Evolutionary conservation across 23 tunicate species (phyloP).

Genomic region (Halocynthia aurantium): DNA sequence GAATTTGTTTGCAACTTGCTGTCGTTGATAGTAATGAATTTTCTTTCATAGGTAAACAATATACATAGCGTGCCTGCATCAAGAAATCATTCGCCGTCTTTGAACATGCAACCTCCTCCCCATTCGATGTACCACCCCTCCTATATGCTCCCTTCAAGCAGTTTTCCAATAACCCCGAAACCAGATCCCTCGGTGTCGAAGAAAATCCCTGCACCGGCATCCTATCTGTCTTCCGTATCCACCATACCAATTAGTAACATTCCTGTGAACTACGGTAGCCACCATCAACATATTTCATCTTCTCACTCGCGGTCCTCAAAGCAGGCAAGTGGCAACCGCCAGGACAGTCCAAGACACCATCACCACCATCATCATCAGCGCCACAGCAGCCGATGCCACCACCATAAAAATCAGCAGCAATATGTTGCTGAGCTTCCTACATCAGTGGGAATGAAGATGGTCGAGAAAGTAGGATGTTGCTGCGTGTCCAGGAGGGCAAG

Average conservation of each 20-base stretch:
- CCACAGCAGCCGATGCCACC: slow-evolving; percentile 2
- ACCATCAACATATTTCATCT: not conserved
- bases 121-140: not conserved
- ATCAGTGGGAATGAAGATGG: not conserved
- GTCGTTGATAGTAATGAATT: no score
- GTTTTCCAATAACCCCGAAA: not conserved
- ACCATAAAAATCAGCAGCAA: not conserved
- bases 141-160: slow-evolving; percentile 16
- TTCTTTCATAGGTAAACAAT: not conserved
- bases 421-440: slow-evolving; percentile 3
- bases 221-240: slow-evolving; percentile 25
- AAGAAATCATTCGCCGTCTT: not conserved
- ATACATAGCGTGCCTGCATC: not conserved
- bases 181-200: no score
- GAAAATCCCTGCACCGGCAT: slow-evolving; percentile 14
- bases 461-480: no score
- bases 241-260: slow-evolving; percentile 13
- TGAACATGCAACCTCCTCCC: not conserved
- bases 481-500: not conserved
- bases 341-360: slow-evolving; percentile 14
- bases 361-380: slow-evolving; percentile 26
- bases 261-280: slow-evolving; percentile 10
- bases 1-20: no score
- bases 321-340: not conserved
- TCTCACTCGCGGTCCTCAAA: slow-evolving; percentile 8